These are phyloP conservation scores for Hemicrepidius hirtus DNA, from an alignment of 2,888 invertebrate genomes.

Conservation along the genomic window DNA sequence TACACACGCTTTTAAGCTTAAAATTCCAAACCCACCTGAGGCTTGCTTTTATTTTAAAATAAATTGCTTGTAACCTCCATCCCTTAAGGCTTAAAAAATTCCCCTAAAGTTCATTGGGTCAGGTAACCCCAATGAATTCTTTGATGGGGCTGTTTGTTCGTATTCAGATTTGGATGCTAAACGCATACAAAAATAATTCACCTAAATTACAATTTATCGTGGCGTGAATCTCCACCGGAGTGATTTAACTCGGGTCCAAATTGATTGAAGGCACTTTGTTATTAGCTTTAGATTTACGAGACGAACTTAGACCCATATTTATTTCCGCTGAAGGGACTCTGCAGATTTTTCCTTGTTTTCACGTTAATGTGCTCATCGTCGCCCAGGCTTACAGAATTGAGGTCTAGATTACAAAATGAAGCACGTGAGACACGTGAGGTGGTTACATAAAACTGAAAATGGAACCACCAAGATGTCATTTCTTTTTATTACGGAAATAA, in stretches of 20 bases:
- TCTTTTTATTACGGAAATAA: no score
- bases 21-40: background rate
- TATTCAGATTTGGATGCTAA: slow-evolving; percentile 21
- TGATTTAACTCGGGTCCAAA: slow-evolving; percentile 30
- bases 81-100: no score
- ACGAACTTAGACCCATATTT: slow-evolving; percentile 2
- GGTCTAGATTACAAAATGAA: background rate
- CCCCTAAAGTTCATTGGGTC: background rate
- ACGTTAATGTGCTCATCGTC: slow-evolving; percentile 2
- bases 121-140: background rate
- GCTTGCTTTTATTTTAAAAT: background rate
- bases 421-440: no score
- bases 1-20: no score
- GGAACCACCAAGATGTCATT: no score
- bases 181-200: slow-evolving; percentile 12
- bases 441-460: no score
- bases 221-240: slow-evolving; percentile 28
- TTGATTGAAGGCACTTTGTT: slow-evolving; percentile 35
- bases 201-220: slow-evolving; percentile 38
- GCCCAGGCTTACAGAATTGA: background rate
- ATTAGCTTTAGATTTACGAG: slow-evolving; percentile 22
- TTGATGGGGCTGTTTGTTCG: background rate
- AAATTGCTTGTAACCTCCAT: background rate
- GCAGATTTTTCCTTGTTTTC: slow-evolving; percentile 4
- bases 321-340: background rate